Conservation (phyloP, 2,797 vertebrate genomes). For the Anguilla megastoma region DNA sequence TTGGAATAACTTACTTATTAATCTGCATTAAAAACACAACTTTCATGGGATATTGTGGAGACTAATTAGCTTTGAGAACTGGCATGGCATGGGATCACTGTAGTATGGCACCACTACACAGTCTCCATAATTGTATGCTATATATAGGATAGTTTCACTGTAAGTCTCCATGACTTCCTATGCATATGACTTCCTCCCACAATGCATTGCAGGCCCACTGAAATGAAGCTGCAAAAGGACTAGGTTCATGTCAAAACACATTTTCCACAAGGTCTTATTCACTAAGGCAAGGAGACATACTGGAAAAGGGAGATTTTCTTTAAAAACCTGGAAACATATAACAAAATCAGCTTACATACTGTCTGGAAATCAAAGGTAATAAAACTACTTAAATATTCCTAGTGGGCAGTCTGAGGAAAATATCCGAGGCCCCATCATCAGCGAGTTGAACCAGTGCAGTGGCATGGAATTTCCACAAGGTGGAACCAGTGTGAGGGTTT, state of each 20-base stretch:
- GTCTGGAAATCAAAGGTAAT: slow-evolving; percentile 35
- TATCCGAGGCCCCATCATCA: slow-evolving; percentile 13
- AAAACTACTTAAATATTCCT: slow-evolving; percentile 24
- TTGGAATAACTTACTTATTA: background rate
- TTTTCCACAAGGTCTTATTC: background rate
- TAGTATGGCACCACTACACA: background rate
- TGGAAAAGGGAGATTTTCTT: slow-evolving; percentile 22
- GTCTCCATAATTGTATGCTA: background rate
- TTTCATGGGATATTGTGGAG: background rate
- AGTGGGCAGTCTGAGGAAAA: slow-evolving; percentile 12
- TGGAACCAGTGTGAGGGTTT: slow-evolving; percentile 21
- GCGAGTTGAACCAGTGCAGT: slow-evolving; percentile 30
- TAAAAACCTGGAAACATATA: slow-evolving; percentile 11
- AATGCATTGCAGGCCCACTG: background rate
- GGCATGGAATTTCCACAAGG: slow-evolving; percentile 36
- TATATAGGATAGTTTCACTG: background rate
- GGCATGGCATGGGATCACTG: background rate
- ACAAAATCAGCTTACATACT: slow-evolving; percentile 45
- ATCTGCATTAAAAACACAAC: slow-evolving; percentile 13
- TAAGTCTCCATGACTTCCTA: background rate
- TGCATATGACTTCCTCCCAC: too few relatives aligned
- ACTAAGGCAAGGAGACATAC: slow-evolving; percentile 40
- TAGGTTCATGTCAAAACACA: background rate
- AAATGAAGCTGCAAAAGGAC: background rate
- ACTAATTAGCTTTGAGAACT: background rate